Evolutionary conservation across 2,113 vertebrate genomes (phyloP).

Genomic region (Actenoides hombroni): DNA sequence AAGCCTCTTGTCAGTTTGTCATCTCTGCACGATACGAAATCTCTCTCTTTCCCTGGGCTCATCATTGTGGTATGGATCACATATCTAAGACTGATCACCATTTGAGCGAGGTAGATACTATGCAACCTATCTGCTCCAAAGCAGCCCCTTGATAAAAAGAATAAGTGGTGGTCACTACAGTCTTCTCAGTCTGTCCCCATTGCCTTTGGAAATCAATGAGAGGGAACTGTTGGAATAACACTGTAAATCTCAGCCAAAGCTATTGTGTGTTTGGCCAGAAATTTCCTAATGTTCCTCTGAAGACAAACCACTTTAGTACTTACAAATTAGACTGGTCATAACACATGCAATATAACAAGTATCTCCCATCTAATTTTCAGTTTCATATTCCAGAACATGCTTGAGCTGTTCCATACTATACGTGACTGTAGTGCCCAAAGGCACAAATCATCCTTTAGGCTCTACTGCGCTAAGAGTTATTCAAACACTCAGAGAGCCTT

Average conservation of each 20-base stretch:
- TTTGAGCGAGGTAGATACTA: neutral
- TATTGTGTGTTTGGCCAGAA: neutral
- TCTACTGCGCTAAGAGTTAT: neutral
- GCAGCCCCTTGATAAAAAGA: neutral
- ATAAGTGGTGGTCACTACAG: neutral
- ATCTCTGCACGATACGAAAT: neutral
- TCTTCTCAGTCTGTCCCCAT: neutral
- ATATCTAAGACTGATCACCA: neutral
- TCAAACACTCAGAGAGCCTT: slow-evolving; percentile 22
- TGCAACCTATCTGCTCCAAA: neutral
- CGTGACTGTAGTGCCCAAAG: neutral
- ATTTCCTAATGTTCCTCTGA: neutral
- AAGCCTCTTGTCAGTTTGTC: neutral
- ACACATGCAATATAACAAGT: slow-evolving; percentile 26
- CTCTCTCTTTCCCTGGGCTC: neutral
- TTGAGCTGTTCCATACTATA: neutral
- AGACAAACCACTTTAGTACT: neutral
- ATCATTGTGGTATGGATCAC: accelerated
- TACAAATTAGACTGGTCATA: slow-evolving; percentile 39
- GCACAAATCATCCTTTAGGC: slow-evolving; percentile 34
- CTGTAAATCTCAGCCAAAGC: neutral
- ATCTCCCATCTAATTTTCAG: slow-evolving; percentile 37
- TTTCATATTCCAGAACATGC: neutral
- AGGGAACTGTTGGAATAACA: neutral
- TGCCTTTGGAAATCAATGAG: neutral